Percentiles rank a stretch among this genome's conserved stretches.
Conservation (phyloP, 2,113 vertebrate species). For the Trachemys scripta region DNA sequence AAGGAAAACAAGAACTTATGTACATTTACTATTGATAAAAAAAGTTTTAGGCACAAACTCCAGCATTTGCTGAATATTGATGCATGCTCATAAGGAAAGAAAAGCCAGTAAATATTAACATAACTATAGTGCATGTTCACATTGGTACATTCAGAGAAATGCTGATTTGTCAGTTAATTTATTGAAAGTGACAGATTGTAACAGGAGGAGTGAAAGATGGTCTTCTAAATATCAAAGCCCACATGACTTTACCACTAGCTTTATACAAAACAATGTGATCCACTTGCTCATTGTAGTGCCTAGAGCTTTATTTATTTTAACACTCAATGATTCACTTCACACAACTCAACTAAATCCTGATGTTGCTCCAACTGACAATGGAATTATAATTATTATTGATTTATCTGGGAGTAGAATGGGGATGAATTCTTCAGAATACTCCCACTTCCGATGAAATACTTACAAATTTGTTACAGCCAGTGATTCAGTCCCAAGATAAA, state of each 20-base stretch:
- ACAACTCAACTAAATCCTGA: neutral
- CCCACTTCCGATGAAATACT: neutral
- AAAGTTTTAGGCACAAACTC: neutral
- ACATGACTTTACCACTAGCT: fast-evolving
- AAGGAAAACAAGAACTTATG: neutral
- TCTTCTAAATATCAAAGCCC: neutral
- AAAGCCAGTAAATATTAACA: neutral
- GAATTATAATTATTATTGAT: neutral
- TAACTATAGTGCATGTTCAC: fast-evolving
- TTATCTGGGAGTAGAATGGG: neutral
- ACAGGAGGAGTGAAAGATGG: neutral
- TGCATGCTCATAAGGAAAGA: neutral
- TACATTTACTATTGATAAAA: neutral
- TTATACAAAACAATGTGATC: neutral
- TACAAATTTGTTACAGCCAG: neutral
- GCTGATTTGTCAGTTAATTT: neutral
- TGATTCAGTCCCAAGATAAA: fast-evolving
- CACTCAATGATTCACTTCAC: neutral
- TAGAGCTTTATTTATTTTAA: neutral
- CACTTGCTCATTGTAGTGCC: fast-evolving
- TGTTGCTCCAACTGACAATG: neutral
- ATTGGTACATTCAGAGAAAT: fast-evolving
- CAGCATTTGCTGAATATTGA: neutral
- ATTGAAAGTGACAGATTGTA: neutral
- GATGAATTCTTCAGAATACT: neutral